These are phyloP conservation scores for Varanus salvator DNA, from an alignment of 2,113 vertebrate genomes.

Conservation along the genomic window DNA sequence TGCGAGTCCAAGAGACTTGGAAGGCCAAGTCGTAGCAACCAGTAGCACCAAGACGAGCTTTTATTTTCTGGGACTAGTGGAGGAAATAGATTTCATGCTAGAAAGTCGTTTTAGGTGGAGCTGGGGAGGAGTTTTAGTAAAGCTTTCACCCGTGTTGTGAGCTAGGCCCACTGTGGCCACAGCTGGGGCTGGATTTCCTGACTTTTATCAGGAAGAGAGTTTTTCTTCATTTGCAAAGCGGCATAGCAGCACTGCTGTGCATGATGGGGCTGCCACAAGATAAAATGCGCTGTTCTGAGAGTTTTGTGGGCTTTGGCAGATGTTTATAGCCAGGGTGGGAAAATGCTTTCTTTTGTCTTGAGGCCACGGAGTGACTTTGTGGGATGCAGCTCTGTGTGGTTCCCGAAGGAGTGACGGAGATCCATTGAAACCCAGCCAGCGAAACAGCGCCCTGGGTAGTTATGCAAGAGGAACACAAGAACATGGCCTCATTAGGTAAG, in stretches of 20 bases:
- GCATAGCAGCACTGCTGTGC: background rate
- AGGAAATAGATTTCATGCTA: too few species aligned
- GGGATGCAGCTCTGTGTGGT: background rate
- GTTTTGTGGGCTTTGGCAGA: background rate
- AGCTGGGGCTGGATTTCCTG: too few species aligned
- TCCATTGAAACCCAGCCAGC: background rate
- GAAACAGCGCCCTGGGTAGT: background rate
- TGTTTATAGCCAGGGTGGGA: background rate
- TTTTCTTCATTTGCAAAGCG: background rate
- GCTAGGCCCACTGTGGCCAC: too few species aligned
- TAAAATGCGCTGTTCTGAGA: background rate
- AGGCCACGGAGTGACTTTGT: background rate
- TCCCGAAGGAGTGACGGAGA: background rate
- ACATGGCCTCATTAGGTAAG: conserved; percentile 24
- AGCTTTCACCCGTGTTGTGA: too few species aligned
- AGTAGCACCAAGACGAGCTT: too few species aligned
- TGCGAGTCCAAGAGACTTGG: too few species aligned
- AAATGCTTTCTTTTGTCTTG: background rate
- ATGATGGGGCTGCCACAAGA: too few species aligned
- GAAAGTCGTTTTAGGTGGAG: too few species aligned
- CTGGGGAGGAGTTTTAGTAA: too few species aligned
- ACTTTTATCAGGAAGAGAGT: too few species aligned
- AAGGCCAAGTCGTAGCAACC: too few species aligned
- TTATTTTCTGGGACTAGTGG: too few species aligned
- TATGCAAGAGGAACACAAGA: conserved; percentile 4